phyloP scores from a whole-genome alignment of 1,140 invertebrate genomes.

The Eciton burchellii region DNA sequence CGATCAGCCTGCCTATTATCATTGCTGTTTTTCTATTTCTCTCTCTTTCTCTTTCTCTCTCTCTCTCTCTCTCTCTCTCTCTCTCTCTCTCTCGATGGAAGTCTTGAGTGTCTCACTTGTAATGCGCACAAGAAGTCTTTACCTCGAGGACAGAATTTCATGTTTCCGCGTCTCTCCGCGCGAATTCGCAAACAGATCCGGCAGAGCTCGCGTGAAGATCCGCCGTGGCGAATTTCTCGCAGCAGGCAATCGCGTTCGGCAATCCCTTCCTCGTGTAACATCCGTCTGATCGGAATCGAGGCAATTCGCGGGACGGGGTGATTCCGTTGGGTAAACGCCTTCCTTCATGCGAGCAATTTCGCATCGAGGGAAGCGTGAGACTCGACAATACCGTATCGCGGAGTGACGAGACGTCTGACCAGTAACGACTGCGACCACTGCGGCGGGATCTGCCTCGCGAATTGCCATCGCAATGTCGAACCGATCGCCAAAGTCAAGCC shows the following conservation, averaged over 20 bases:
- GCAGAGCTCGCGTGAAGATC: too few species aligned
- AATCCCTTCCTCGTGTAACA: too few species aligned
- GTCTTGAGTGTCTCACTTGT: too few species aligned
- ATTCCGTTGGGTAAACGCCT: not conserved
- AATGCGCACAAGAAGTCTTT: constrained; percentile 31
- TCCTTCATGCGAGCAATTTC: not conserved
- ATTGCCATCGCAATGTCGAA: not conserved
- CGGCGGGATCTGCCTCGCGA: not conserved
- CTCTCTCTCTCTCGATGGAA: not conserved
- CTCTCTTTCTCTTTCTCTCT: too few species aligned
- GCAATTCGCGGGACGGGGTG: not conserved
- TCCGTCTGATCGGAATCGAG: not conserved
- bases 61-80: not conserved
- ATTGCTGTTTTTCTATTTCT: too few species aligned
- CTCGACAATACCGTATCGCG: not conserved
- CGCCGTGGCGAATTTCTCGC: too few species aligned
- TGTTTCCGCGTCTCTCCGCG: too few species aligned
- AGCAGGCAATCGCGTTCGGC: too few species aligned
- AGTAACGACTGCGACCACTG: constrained; percentile 41
- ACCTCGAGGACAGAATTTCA: not conserved
- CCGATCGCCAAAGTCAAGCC: not conserved
- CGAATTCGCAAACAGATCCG: too few species aligned
- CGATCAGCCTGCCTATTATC: not conserved
- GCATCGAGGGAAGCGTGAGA: constrained; percentile 8
- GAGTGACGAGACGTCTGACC: constrained; percentile 8